Evolutionary conservation across 2,888 invertebrate species (phyloP), one percentile per base, ranked within the genome.

Genomic region (Sphaerophoria rueppellii): DNA sequence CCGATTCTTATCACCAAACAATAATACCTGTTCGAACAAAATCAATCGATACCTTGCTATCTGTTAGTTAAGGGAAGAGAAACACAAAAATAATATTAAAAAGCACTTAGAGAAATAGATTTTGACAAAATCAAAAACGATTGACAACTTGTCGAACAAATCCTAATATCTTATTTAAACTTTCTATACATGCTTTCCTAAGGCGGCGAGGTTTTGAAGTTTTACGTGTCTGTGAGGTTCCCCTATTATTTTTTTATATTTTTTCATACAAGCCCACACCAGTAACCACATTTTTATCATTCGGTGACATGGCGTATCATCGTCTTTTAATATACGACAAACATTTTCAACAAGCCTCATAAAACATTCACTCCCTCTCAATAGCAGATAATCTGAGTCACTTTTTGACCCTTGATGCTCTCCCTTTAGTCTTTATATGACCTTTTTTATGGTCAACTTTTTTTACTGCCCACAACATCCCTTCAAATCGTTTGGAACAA

Each of bases 51-150:
- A 79, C 48, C 37, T 16, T 54, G 70, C 77, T 78, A 74, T 50
- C 74, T 46, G 2, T 24, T 12, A 52, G 40, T 71, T 74, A 24
- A 75, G 60, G n/a, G 72, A 57, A 24, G 24, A 24, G 24, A 24
- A 24, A 24, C 69, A 73, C 63, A 57, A 60, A 67, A 69, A 75
- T 72, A 76, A 83, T 83, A 83, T 71, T 79, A 72, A 83, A 83
- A 83, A 83, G 83, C 83, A 83, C 83, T 83, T 83, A 83, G 61
- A 43, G 69, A 75, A 83, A 61, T 83, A 67, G 69, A 9, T 40
- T 54, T 14, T 5, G 37, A 67, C 48, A 48, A 4, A 58, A 60
- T 11, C 32, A 40, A 60, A 76, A 72, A 71, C 70, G 16, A 48
- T 55, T n/a, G 55, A 12, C 11, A 63, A 63, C 70, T 54, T 79